A percentile compares a stretch with the other conserved stretches of the same genome.
Conservation (phyloP, 2,888 invertebrate genomes). For the Limnephilus auricula region DNA sequence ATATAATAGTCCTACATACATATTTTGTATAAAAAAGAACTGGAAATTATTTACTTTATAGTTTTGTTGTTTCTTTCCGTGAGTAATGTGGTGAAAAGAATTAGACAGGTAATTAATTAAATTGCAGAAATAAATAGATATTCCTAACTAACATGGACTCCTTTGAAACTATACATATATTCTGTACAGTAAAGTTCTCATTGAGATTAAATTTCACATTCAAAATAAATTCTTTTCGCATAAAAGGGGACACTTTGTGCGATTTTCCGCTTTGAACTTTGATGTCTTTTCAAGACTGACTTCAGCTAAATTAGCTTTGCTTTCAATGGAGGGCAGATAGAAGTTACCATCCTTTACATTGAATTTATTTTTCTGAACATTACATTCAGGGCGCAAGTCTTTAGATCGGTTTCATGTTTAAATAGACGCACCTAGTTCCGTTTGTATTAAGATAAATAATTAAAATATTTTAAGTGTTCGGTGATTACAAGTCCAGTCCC, state of each 20-base stretch:
- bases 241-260: conserved; percentile 9
- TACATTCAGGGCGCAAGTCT: background rate
- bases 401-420: background rate
- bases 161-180: background rate
- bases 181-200: background rate
- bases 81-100: background rate
- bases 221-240: background rate
- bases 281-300: conserved; percentile 28
- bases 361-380: background rate
- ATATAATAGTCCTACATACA: no score
- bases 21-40: no score
- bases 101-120: background rate
- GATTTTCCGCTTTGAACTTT: conserved; percentile 29
- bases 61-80: no score
- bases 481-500: no score
- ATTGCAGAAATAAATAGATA: background rate
- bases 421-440: background rate
- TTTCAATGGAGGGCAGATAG: background rate
- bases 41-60: no score
- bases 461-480: no score
- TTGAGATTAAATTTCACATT: background rate
- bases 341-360: background rate
- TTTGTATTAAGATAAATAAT: no score
- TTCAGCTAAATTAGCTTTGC: conserved; percentile 35
- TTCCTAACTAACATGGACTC: background rate